Conservation (phyloP, 1,140 invertebrate genomes). For the Neodiprion fabricii region DNA sequence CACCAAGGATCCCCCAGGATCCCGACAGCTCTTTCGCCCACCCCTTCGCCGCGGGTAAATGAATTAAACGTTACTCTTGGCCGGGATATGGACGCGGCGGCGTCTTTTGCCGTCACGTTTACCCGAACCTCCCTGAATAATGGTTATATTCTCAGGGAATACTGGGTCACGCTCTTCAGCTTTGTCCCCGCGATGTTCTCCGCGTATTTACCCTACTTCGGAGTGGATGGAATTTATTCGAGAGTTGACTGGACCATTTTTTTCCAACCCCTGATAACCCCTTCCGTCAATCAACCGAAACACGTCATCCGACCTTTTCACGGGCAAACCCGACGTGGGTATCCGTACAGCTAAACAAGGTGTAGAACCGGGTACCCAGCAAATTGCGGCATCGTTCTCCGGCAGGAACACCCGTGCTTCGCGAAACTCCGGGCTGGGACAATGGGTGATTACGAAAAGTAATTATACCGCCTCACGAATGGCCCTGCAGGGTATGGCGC, state of each 20-base stretch:
- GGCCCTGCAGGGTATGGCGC: no score
- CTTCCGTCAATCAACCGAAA: no score
- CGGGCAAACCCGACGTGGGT: no score
- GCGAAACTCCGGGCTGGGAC: background rate
- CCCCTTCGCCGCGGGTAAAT: background rate
- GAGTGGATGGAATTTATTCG: background rate
- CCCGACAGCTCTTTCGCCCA: background rate
- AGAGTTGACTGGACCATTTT: no score
- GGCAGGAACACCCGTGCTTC: background rate
- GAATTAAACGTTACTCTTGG: slow-evolving; percentile 1
- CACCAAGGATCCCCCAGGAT: background rate
- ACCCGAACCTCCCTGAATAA: background rate
- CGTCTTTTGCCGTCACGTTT: slow-evolving; percentile 1
- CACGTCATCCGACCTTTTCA: no score
- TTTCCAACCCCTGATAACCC: no score
- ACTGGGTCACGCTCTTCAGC: background rate
- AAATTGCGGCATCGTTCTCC: no score
- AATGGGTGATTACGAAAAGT: slow-evolving; percentile 7
- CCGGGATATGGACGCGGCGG: background rate
- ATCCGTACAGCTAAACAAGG: no score
- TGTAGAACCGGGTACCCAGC: no score
- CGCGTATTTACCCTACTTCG: background rate
- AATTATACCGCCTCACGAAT: background rate
- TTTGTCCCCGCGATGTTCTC: background rate
- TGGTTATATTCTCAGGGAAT: background rate